Base-by-base conservation (phyloP, 1,140 invertebrate species). In the Drosophila insularis region DNA sequence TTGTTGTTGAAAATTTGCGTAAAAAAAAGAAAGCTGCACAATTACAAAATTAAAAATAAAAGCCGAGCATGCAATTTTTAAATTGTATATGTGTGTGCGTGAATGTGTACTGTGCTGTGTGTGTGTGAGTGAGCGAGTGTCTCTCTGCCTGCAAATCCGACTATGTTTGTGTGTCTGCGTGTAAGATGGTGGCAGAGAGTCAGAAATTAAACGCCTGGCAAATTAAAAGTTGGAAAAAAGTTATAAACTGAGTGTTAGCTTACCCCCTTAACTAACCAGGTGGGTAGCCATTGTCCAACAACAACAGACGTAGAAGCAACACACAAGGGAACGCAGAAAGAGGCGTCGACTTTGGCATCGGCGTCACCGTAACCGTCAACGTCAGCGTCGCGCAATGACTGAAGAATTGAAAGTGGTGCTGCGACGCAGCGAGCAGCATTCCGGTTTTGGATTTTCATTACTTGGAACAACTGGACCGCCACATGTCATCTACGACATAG, bases 401-500 rank as follows among this genome's bases (percentile, higher is more conserved):
- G 96, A 96, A 94, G 96, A 97, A 94, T 93, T 96, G 93, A 94
- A 96, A 93, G 96, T 97, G 92, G 95, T 96, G 92, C 93, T 96
- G 92, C 95, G 94, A 92, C 95, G 95, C 75, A 86, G 81, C 63
- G 81, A 86, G 66, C 96, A 96, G 93, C 95, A 95, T 93, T 95
- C 95, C 92, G 96, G 96, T 89, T 96, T 97, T 92, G 97, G 97
- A 82, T 97, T 98, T 94, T 97, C 96, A 80, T 93, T 98, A 78
- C 94, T 98, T 86, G 96, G 97, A 71, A 96, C 96, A 92, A 96
- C 96, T 85, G 96, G 96, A 92, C 94, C 97, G 91, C 97, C 97
- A 87, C 97, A 97, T 91, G 96, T 97, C 91, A 97, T 98, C 92
- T 97, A 97, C 93, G 95, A 97, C 93, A 97, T 98, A 90, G 94